Base-by-base conservation (phyloP, 1,140 invertebrate species). In the Drosophila suzukii region DNA sequence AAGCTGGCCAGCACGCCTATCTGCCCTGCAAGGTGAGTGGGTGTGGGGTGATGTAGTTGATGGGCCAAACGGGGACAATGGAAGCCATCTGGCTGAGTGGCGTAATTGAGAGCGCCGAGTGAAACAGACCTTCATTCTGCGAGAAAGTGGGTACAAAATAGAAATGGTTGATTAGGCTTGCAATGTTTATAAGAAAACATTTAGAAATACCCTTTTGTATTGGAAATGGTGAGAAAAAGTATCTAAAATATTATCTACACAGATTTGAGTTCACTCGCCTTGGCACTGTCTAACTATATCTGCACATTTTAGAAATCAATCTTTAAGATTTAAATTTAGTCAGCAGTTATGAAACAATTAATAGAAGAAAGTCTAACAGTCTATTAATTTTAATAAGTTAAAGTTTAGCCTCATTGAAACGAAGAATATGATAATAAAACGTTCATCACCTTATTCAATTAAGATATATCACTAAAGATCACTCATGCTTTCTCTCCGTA, bases 1-100 rank as follows among this genome's bases (percentile, higher is more conserved):
- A 97, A 93, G 93, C 97, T 65, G 96, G 96, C 68, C 96, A 96
- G 13, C 95, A 96, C 92, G 96, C 96, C 75, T 97, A 96, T 93
- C 93, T 97, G 70, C 96, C 96, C 24, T 97, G 96, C 93, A 96
- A 96, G 94, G 95, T 96, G 75, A 93, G 92, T 81, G 36, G 12
- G 1, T 12, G 4, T 4, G 20, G 4, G n/a, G 0, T 6, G 20
- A 20, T 6, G 4, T 10, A 3, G 12, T 5, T 20, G 15, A 20
- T 15, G 20, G 43, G 17, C 4, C 10, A 39, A 20, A 15, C 34
- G 39, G 55, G 65, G 15, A 49, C 34, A 68, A 67, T 54, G 49
- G 32, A 4, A 44, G 32, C 66, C 41, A 55, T 67, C 63, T 12
- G 53, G 50, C 50, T 66, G 53, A 67, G 55, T 60, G 61, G 55